These are phyloP conservation scores for Leptodactylus fallax DNA, from an alignment of 2,797 vertebrate genomes.

Conservation along the genomic window DNA sequence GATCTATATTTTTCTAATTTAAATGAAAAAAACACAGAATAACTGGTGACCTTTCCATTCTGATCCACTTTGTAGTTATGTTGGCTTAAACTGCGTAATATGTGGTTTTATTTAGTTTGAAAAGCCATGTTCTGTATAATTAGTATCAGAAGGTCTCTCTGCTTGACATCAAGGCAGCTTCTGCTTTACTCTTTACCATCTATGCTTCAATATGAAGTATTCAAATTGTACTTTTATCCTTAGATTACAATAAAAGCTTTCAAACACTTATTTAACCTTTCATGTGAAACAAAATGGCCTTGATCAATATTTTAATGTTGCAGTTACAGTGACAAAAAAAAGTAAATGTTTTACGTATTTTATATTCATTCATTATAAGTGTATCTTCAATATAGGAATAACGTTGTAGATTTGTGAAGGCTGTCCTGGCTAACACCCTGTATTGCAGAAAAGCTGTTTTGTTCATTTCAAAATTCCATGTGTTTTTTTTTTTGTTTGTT, in stretches of 20 bases:
- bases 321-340: background rate
- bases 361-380: too few relatives aligned
- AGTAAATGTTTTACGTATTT: too few relatives aligned
- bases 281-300: background rate
- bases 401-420: too few relatives aligned
- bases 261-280: background rate
- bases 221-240: background rate
- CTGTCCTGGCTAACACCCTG: too few relatives aligned
- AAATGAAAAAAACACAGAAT: constrained; percentile 40
- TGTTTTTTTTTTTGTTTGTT: too few relatives aligned
- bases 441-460: too few relatives aligned
- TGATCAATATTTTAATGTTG: background rate
- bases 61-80: constrained; percentile 7
- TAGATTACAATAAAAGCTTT: background rate
- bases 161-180: background rate
- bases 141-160: constrained; percentile 37
- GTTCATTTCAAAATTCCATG: too few relatives aligned
- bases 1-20: constrained; percentile 56
- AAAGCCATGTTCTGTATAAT: constrained; percentile 39
- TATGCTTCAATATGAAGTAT: background rate
- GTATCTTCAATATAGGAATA: too few relatives aligned
- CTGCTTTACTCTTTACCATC: background rate
- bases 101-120: constrained; percentile 44
- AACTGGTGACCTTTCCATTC: constrained; percentile 56
- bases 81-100: constrained; percentile 27